Conservation (phyloP, 2,797 vertebrate genomes). For the Meriones psammophilus region DNA sequence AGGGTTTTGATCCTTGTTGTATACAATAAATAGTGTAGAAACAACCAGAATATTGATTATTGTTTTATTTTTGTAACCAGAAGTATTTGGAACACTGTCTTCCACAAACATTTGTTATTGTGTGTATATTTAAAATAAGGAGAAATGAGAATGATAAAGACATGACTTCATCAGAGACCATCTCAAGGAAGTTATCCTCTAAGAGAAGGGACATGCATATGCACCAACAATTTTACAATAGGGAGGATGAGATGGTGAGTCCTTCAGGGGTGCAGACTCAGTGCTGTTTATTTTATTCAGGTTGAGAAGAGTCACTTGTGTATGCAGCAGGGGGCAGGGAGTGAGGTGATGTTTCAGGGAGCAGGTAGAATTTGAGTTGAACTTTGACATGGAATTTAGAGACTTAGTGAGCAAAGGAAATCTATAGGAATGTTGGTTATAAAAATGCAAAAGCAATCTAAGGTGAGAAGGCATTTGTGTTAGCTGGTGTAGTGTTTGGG, state of each 20-base stretch:
- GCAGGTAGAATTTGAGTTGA: background rate
- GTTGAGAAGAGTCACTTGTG: background rate
- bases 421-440: background rate
- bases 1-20: background rate
- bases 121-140: background rate
- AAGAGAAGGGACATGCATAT: background rate
- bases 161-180: background rate
- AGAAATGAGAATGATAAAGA: background rate
- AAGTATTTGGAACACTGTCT: conserved; percentile 6
- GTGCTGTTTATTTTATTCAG: background rate
- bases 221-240: background rate
- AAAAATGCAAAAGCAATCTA: background rate
- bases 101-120: conserved; percentile 14
- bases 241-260: background rate
- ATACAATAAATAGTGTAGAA: background rate
- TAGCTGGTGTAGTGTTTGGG: background rate
- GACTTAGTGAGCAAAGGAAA: conserved; percentile 3
- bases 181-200: background rate
- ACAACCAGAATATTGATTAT: conserved; percentile 33
- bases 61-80: background rate
- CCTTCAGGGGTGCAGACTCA: background rate
- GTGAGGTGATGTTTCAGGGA: background rate
- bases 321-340: too few relatives aligned
- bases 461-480: conserved; percentile 9
- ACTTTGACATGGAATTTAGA: conserved; percentile 30